These are phyloP conservation scores for Phyllotis vaccarum DNA, from an alignment of 2,797 vertebrate genomes.

Conservation along the genomic window DNA sequence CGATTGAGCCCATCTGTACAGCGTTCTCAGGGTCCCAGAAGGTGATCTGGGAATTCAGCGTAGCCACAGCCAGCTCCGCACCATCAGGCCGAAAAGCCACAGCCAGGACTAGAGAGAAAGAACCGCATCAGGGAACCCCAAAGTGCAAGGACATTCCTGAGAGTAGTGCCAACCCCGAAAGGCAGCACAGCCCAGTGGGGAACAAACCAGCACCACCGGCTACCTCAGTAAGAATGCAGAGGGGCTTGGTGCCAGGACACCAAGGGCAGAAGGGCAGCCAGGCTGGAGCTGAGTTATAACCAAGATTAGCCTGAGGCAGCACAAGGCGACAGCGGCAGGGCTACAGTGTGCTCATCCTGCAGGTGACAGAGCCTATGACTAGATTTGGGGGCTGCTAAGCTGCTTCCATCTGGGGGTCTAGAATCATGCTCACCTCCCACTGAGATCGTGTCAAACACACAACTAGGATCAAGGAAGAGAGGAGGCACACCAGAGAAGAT, in stretches of 20 bases:
- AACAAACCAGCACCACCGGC: no score
- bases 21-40: constrained; percentile 95
- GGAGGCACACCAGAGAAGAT: neutral
- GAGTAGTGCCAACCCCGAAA: neutral
- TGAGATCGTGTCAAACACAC: neutral
- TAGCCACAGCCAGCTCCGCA: constrained; percentile 94
- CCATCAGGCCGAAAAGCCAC: constrained; percentile 95
- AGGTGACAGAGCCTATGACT: neutral
- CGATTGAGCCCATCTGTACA: constrained; percentile 92
- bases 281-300: neutral
- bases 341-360: no score
- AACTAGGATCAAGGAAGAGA: no score
- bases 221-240: neutral
- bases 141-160: no score
- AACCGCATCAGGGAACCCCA: accelerated
- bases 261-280: accelerated
- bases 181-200: neutral
- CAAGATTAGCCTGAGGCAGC: neutral
- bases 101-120: constrained; percentile 88
- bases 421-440: no score
- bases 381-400: accelerated
- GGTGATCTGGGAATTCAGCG: constrained; percentile 94
- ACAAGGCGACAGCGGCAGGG: no score
- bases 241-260: neutral
- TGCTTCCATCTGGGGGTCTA: neutral